Conservation (phyloP, 2,113 vertebrate genomes). For the Epinephelus lanceolatus region DNA sequence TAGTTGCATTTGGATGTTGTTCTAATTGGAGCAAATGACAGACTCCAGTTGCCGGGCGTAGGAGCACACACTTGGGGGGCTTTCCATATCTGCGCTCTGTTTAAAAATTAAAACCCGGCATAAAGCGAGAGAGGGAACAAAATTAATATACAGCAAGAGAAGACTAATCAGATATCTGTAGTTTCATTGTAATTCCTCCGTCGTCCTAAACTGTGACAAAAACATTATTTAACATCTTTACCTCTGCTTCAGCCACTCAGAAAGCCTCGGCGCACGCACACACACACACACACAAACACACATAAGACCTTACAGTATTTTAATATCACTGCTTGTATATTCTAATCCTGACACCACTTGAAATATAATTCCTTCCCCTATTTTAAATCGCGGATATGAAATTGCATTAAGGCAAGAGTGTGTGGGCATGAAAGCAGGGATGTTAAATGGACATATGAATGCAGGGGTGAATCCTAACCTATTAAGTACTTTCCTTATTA, state of each 20-base stretch:
- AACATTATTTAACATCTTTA: conserved; percentile 79
- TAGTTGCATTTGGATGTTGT: conserved; percentile 79
- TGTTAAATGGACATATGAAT: conserved; percentile 84
- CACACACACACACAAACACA: conserved; percentile 30
- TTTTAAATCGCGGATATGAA: conserved; percentile 79
- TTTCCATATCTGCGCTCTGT: conserved; percentile 72
- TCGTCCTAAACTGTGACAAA: conserved; percentile 73
- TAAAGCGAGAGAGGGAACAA: conserved; percentile 45
- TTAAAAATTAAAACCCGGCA: conserved; percentile 78
- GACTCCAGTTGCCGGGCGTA: conserved; percentile 45
- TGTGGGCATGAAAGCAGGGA: conserved; percentile 77
- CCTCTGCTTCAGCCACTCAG: conserved; percentile 62
- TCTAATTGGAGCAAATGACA: conserved; percentile 75
- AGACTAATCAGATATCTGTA: conserved; percentile 76
- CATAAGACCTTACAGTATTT: conserved; percentile 65
- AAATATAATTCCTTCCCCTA: conserved; percentile 79
- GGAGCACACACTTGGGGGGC: conserved; percentile 70
- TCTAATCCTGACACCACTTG: conserved; percentile 82
- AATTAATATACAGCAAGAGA: conserved; percentile 75
- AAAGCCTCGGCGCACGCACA: conserved; percentile 27
- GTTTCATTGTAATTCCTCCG: conserved; percentile 70
- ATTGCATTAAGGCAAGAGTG: conserved; percentile 80
- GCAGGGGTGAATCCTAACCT: conserved; percentile 82
- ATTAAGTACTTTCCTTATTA: conserved; percentile 85
- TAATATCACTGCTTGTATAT: conserved; percentile 78